Evolutionary conservation across 2,113 vertebrate species (phyloP).

Genomic region (Cebidichthys violaceus): DNA sequence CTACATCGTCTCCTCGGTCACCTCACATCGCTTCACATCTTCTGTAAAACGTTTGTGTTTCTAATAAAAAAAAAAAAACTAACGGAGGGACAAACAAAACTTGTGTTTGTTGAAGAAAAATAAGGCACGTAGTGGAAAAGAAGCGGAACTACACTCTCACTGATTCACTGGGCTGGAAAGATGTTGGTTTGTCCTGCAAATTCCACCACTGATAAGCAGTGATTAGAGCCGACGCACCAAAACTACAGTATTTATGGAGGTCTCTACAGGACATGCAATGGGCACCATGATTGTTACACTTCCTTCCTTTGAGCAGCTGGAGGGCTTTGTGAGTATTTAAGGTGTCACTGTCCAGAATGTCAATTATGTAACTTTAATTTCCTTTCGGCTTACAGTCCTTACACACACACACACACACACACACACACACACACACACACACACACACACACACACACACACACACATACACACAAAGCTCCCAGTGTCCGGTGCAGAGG

Average conservation of each 20-base stretch:
- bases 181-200: no score
- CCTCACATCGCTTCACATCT: no score
- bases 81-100: not conserved
- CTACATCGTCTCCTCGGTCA: no score
- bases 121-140: not conserved
- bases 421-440: not conserved
- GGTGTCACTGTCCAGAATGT: constrained; percentile 25
- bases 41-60: not conserved
- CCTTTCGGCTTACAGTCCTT: constrained; percentile 33
- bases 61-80: not conserved
- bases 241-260: no score
- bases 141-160: not conserved
- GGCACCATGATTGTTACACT: no score
- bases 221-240: no score
- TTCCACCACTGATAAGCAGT: no score
- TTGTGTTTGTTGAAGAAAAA: not conserved
- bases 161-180: not conserved
- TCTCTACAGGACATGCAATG: no score
- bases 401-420: not conserved
- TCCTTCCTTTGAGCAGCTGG: no score
- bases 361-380: constrained; percentile 49
- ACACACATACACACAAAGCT: constrained; percentile 27
- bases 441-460: not conserved
- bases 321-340: constrained; percentile 21
- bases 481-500: constrained; percentile 31